Evolutionary conservation across 2,888 invertebrate species (phyloP).

Genomic region (Deilephila porcellus): DNA sequence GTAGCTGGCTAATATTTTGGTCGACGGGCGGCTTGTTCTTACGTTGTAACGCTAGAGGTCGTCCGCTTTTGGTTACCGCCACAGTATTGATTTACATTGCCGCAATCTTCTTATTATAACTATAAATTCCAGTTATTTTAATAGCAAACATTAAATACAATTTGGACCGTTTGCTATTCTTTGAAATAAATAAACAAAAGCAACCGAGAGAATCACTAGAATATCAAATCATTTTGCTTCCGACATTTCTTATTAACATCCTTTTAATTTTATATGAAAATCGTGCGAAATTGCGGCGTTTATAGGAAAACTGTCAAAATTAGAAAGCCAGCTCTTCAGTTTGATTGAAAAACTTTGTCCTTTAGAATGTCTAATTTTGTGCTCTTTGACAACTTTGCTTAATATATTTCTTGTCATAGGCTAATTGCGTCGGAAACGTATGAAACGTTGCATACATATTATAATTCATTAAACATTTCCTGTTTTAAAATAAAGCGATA

Average conservation of each 20-base stretch:
- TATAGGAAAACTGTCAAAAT: neutral
- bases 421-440: conserved; percentile 29
- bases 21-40: conserved; percentile 56
- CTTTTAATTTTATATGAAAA: conserved; percentile 6
- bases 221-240: neutral
- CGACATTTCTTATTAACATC: neutral
- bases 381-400: neutral
- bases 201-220: neutral
- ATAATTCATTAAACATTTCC: conserved; percentile 34
- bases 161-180: neutral
- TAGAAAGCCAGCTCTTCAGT: neutral
- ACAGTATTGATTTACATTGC: conserved; percentile 64
- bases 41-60: conserved; percentile 57
- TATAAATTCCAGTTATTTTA: conserved; percentile 37
- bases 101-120: conserved; percentile 48
- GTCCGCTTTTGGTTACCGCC: conserved; percentile 57
- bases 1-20: conserved; percentile 47
- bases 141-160: conserved; percentile 24
- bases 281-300: neutral
- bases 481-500: conserved; percentile 43
- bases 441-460: conserved; percentile 19
- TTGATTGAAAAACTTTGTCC: conserved; percentile 8
- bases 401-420: neutral
- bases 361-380: neutral
- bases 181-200: neutral